Conservation (phyloP, 2,113 vertebrate species). For the Nycticryphes semicollaris region DNA sequence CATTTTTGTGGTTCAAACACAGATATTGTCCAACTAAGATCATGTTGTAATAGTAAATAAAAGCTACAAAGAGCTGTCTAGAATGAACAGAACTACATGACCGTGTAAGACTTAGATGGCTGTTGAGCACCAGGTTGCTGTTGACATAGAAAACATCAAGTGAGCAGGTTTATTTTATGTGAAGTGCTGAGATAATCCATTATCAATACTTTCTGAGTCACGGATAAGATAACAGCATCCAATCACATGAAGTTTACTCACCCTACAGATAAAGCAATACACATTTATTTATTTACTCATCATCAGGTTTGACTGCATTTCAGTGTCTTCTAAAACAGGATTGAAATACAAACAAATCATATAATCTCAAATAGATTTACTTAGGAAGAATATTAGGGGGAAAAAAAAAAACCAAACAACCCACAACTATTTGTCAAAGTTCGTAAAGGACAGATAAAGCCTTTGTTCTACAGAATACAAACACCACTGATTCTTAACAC, state of each 20-base stretch:
- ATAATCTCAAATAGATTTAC: not conserved
- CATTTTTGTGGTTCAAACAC: not conserved
- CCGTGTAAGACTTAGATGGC: not conserved
- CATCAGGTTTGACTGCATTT: not conserved
- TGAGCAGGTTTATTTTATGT: not conserved
- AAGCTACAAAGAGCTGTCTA: not conserved
- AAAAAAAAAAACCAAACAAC: not conserved
- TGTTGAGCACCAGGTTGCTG: not conserved
- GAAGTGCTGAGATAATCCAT: not conserved
- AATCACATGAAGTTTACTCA: not conserved
- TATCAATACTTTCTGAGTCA: conserved; percentile 1
- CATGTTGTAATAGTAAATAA: not conserved
- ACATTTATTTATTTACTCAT: not conserved
- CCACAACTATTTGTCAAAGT: not conserved
- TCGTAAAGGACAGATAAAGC: not conserved
- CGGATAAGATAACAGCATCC: not conserved
- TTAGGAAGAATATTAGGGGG: not conserved
- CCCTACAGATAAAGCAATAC: not conserved
- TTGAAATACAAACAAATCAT: not conserved
- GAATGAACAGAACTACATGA: not conserved
- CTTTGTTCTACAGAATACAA: not conserved
- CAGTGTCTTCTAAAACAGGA: not conserved
- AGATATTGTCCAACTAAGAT: not conserved
- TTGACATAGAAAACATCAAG: conserved; percentile 1
- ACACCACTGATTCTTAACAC: not conserved